Evolutionary conservation across 2,888 invertebrate species (phyloP), one percentile per base, ranked within the genome.

Genomic region (Tiliacea citrago): DNA sequence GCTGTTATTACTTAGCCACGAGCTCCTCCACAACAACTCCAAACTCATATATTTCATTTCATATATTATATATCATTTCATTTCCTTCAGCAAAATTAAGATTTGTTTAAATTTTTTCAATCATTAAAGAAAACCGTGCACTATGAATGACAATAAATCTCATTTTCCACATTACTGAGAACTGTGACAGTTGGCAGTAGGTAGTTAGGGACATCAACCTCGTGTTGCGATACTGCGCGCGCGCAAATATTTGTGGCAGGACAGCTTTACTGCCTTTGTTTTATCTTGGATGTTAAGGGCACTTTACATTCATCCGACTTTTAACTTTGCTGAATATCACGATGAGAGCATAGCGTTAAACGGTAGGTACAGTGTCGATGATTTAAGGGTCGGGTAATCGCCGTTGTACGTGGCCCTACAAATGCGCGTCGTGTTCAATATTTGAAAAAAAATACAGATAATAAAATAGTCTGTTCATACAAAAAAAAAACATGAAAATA

Each of bases 161-260:
- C 49, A 78, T 82, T 82, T 78, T 62, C 66, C 58, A 42, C 63
- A 51, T 24, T 81, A 81, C 75, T 53, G 29, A 82, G 76, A 79
- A 79, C 39, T 73, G 47, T 84, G 77, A 81, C 72, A 82, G 75
- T 51, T 91, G 92, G 91, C 92, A 91, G 92, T 88, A 29, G 3
- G 29, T 29, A 29, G 29, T 29, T 29, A 29, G 29, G 29, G 1
- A 88, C 91, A 89, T 93, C 92, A 93, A 91, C 92, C 92, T 90
- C 91, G 84, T 88, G 90, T 87, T 61, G 67, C 66, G 62, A 63
- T 84, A 88, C 86, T 88, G 84, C 81, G 86, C 76, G 66, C 67
- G 73, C 78, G 77, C 75, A 81, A 90, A 91, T 91, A 90, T 91
- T 91, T 88, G 84, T 39, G 13, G 13, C 66, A 62, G 53, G 76